Conservation (phyloP, 2,113 vertebrate species). For the Engystomops pustulosus region DNA sequence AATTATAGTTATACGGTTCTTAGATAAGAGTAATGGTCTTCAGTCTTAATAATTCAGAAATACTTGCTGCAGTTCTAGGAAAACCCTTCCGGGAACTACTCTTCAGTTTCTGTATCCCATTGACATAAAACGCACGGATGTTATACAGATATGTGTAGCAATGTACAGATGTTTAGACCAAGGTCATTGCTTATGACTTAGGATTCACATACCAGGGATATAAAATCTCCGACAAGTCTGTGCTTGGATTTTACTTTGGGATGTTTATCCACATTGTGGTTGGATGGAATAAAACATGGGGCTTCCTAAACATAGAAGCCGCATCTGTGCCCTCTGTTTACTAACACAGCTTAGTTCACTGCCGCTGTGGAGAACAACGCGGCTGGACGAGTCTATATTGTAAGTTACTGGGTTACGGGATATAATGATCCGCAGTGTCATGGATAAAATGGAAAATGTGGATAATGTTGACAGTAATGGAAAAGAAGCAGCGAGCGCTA, state of each 20-base stretch:
- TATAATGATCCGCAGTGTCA: not conserved
- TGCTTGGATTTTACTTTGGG: not conserved
- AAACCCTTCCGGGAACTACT: too few relatives aligned
- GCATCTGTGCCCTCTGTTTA: not conserved
- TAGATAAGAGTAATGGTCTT: too few relatives aligned
- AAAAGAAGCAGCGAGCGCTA: not conserved
- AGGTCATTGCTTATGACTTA: not conserved
- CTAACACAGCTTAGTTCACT: not conserved
- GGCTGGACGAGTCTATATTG: not conserved
- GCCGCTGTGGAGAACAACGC: not conserved
- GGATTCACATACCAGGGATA: too few relatives aligned
- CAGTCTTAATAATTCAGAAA: too few relatives aligned
- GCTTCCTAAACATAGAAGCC: conserved; percentile 14
- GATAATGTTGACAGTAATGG: conserved; percentile 11
- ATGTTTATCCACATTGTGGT: conserved; percentile 24
- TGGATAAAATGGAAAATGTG: conserved; percentile 1
- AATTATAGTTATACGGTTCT: too few relatives aligned
- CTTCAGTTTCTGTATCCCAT: too few relatives aligned
- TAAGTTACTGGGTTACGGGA: not conserved
- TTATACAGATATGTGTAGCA: not conserved
- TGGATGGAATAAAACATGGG: not conserved
- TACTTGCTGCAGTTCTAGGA: too few relatives aligned
- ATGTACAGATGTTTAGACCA: not conserved
- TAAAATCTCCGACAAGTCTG: too few relatives aligned
- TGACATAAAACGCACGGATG: too few relatives aligned